Evolutionary conservation across 2,888 invertebrate genomes (phyloP).

Genomic region (Dugesia japonica): DNA sequence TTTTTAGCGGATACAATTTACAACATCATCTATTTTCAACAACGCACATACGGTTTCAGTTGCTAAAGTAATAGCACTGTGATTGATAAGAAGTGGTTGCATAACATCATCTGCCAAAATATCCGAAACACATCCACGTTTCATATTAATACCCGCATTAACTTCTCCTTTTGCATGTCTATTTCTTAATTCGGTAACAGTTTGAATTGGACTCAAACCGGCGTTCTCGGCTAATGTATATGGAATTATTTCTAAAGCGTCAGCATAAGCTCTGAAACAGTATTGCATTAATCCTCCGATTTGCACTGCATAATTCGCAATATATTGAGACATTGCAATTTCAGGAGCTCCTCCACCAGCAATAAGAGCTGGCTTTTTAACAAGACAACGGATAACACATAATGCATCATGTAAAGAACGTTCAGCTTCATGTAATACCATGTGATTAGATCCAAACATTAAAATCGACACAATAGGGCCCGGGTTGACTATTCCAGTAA

Average conservation of each 20-base stretch:
- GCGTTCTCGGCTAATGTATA: slow-evolving; percentile 78
- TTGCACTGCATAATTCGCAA: slow-evolving; percentile 65
- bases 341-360: slow-evolving; percentile 95
- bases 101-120: slow-evolving; percentile 90
- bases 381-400: slow-evolving; percentile 82
- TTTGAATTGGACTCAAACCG: slow-evolving; percentile 76
- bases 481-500: slow-evolving; percentile 68
- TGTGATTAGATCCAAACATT: slow-evolving; percentile 71
- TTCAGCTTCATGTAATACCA: slow-evolving; percentile 73
- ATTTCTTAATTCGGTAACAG: slow-evolving; percentile 84
- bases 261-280: slow-evolving; percentile 81
- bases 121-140: slow-evolving; percentile 63
- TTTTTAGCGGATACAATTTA: slow-evolving; percentile 48
- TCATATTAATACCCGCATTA: slow-evolving; percentile 82
- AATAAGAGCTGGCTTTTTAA: slow-evolving; percentile 73
- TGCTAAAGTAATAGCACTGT: slow-evolving; percentile 75
- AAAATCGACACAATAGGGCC: slow-evolving; percentile 80
- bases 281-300: slow-evolving; percentile 81
- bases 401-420: slow-evolving; percentile 78
- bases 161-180: slow-evolving; percentile 71
- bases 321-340: slow-evolving; percentile 71
- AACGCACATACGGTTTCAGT: slow-evolving; percentile 91
- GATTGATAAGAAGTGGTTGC: slow-evolving; percentile 83
- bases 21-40: slow-evolving; percentile 96
- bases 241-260: slow-evolving; percentile 81